Base-by-base conservation (phyloP, 2,888 invertebrate genomes). In the Drosophila austrosaltans region DNA sequence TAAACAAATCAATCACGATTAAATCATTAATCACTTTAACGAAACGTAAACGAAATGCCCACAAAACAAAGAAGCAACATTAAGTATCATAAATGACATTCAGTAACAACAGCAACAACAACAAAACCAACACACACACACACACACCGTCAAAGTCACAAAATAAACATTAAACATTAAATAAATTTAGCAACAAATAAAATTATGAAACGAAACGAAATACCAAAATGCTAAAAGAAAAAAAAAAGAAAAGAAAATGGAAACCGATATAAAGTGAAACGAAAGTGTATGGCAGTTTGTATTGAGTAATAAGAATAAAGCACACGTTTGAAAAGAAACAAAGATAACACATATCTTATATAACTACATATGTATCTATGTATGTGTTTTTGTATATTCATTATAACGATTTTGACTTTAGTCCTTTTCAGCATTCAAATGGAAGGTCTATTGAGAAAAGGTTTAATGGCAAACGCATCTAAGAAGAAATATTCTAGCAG, bases 241-340 rank as follows among this genome's bases (percentile, higher is more conserved):
- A 82, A 72, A 68, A 71, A 68, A 64, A 74, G n/a, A 68, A 64
- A 74, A 69, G 72, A 53, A 77, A 72, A 63, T 69, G 75, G 63
- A 83, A 78, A 71, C n/a, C 60, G 44, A 20, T 30, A 58, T 56
- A 64, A 48, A 48, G 22, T 48, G 72, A 64, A 64, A 59, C 40
- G 67, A 72, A 61, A 70, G 72, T 72, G 75, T 81, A 79, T 68
- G 87, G 76, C 66, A 82, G 86, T 85, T 87, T 83, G 85, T 87
- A 90, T 81, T 86, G 84, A 83, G 83, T 85, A 74, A 86, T 78
- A 83, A 89, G 81, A 90, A 91, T 91, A 91, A 91, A 92, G 91
- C 92, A 92, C 92, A 91, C 82, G 90, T 91, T 91, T 85, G 87
- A 90, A 89, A 91, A 90, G 62, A 87, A 76, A 67, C 3, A 36